A percentile compares a stretch with the other conserved stretches of the same genome.
Evolutionary conservation across 2,888 invertebrate genomes (phyloP).

Genomic region (Dasysyrphus tricinctus): DNA sequence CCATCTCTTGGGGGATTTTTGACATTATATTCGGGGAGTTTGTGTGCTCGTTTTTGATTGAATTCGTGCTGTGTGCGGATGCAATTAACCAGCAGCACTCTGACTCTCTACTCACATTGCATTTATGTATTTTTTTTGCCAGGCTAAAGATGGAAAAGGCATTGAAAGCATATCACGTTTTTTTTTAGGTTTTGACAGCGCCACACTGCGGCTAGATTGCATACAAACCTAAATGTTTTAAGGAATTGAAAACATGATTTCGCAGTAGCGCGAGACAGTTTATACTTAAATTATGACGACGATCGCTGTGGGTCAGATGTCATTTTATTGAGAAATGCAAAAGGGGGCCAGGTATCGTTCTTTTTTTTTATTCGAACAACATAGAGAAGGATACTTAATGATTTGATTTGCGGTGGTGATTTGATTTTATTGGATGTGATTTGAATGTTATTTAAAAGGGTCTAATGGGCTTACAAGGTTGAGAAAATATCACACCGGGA

Average conservation of each 20-base stretch:
- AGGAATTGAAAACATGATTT: conserved; percentile 59
- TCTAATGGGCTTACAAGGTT: conserved; percentile 13
- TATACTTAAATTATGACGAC: conserved; percentile 67
- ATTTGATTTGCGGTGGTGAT: conserved; percentile 56
- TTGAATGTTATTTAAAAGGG: conserved; percentile 36
- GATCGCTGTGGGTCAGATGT: conserved; percentile 67
- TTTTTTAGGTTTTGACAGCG: conserved; percentile 28
- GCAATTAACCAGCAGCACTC: conserved; percentile 68
- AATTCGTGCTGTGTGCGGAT: conserved; percentile 73
- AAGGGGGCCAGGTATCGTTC: conserved; percentile 34
- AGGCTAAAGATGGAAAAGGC: conserved; percentile 37
- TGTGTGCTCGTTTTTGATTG: conserved; percentile 62
- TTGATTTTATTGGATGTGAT: conserved; percentile 56
- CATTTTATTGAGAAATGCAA: conserved; percentile 50
- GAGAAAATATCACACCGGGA: not conserved
- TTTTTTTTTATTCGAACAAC: conserved; percentile 2
- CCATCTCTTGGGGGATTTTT: conserved; percentile 43
- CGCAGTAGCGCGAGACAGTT: conserved; percentile 70
- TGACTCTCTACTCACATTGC: conserved; percentile 26
- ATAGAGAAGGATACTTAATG: conserved; percentile 39
- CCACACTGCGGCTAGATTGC: conserved; percentile 18
- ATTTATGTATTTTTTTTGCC: not conserved
- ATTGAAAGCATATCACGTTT: conserved; percentile 69
- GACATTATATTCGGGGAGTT: conserved; percentile 61
- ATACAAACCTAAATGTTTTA: conserved; percentile 29